phyloP scores from a whole-genome alignment of 92 coral and sea anemone genomes.

The Epizoanthus rinbou region DNA sequence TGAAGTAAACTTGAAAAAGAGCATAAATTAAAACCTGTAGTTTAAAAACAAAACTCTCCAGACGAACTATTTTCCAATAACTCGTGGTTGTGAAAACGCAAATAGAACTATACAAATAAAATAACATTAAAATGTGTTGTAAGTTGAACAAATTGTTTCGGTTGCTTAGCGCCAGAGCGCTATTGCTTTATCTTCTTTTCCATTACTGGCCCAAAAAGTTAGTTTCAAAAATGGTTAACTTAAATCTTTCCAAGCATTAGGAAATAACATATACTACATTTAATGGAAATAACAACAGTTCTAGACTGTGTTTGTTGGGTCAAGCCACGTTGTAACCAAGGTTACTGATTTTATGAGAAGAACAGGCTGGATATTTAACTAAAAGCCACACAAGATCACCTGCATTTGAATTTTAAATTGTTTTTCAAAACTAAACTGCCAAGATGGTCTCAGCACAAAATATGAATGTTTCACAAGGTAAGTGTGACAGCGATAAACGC shows the following conservation, averaged over 20 bases:
- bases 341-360: no score
- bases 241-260: neutral
- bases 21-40: neutral
- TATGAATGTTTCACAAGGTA: no score
- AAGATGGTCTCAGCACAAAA: no score
- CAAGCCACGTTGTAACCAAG: no score
- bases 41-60: neutral
- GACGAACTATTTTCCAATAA: constrained; percentile 1
- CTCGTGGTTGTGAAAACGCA: neutral
- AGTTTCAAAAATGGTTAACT: neutral
- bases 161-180: neutral
- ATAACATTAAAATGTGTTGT: neutral
- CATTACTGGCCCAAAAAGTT: neutral
- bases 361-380: no score
- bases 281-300: neutral
- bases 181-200: neutral
- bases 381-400: no score
- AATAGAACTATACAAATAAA: neutral
- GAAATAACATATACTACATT: neutral
- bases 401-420: no score
- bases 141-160: neutral
- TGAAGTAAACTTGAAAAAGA: neutral
- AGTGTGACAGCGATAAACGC: no score
- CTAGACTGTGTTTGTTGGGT: no score
- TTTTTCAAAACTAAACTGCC: no score